Evolutionary conservation across 2,888 invertebrate species (phyloP), one percentile per base, ranked within the genome.

Genomic region (Vanessa cardui): DNA sequence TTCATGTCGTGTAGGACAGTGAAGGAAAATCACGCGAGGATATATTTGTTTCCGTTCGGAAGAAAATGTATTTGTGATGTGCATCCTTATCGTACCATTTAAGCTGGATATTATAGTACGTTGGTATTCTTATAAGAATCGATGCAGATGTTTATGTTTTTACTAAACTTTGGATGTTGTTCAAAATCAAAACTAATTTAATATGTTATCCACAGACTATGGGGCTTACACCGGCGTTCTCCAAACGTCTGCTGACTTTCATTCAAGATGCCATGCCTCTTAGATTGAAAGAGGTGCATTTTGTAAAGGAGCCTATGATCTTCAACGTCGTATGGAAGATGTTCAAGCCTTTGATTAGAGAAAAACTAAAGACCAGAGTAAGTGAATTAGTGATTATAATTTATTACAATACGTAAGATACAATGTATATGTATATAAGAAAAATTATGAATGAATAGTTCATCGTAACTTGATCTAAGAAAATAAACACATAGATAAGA

Each of bases 231-330:
- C 96, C 96, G 0, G 87, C 95, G 9, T 97, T 97, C 88, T 96
- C 96, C 61, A 95, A 95, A 91, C 94, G 95, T 60, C 93, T 97
- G 62, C 93, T 97, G 70, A 94, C 94, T 12, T 97, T 97, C 87
- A 97, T 97, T 76, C 97, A 97, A 87, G 96, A 97, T 68, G 97
- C 97, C 0, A 96, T 97, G 96, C 97, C 97, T 3, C 85, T 97
- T 62, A 94, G 97, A 64, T 91, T 97, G 76, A 97, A 97, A 86
- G 97, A 97, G 88, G 95, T 97, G 12, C 97, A 97, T 87, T 95
- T 97, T 81, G 96, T 97, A 3, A 97, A 97, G 80, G 96, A 97
- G 80, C 97, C 97, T 0, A 96, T 95, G 89, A 89, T 97, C 71
- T 97, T 97, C 90, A 97, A 96, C 81, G 94, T 96, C 86, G 97